A percentile compares a stretch with the other conserved stretches of the same genome.
phyloP scores from a whole-genome alignment of 2,797 vertebrate genomes.

The Malurus splendens region DNA sequence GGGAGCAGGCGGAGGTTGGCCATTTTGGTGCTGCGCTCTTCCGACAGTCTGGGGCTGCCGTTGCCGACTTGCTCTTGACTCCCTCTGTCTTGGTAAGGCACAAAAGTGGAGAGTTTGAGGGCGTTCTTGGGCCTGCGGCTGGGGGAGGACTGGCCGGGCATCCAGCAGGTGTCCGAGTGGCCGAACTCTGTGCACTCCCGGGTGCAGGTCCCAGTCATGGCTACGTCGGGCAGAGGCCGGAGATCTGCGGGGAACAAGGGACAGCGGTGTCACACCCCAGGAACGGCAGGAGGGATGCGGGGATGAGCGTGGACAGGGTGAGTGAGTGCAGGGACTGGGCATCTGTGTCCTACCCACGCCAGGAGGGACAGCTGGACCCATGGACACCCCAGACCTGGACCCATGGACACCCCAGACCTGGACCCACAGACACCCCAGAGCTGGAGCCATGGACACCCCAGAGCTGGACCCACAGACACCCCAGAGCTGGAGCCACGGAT shows the following conservation, averaged over 20 bases:
- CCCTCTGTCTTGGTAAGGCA: conserved; percentile 99
- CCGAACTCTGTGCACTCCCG: conserved; percentile 96
- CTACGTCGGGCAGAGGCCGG: conserved; percentile 92
- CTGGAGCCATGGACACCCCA: no score
- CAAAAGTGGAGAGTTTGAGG: conserved; percentile 97
- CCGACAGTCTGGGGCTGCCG: conserved; percentile 89
- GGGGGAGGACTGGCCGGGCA: conserved; percentile 95
- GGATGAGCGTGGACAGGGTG: neutral
- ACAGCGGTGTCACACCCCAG: neutral
- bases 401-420: no score
- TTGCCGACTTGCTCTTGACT: conserved; percentile 90
- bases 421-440: neutral
- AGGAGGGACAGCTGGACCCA: neutral
- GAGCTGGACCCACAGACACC: no score
- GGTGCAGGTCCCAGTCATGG: conserved; percentile 97
- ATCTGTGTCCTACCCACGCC: rapidly evolving
- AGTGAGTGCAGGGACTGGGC: neutral
- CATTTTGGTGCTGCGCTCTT: conserved; percentile 94
- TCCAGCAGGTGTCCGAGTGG: conserved; percentile 98
- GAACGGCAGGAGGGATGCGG: rapidly evolving
- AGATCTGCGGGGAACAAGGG: conserved; percentile 77
- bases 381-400: rapidly evolving
- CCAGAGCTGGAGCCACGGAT: no score
- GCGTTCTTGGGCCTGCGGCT: conserved; percentile 88
- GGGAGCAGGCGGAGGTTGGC: conserved; percentile 95